Percentiles rank a stretch among this genome's conserved stretches.
These are phyloP conservation scores for Rhodophaea formosa DNA, from an alignment of 2,888 invertebrate species.

Conservation along the genomic window DNA sequence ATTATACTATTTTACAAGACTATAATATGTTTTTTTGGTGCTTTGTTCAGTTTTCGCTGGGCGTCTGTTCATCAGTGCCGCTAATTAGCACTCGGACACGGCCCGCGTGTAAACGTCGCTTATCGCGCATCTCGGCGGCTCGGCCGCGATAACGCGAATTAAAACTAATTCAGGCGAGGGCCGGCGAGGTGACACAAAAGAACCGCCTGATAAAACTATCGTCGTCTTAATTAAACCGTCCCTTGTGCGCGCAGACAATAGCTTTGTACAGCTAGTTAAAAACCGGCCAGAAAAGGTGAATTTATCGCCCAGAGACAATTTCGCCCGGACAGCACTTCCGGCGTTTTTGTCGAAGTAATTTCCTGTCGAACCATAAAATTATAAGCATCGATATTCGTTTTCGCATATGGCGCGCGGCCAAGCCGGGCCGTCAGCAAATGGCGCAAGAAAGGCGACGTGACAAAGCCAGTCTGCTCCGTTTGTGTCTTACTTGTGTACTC, in stretches of 20 bases:
- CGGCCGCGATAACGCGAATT: slow-evolving; percentile 37
- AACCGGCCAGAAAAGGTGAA: slow-evolving; percentile 37
- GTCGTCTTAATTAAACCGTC: slow-evolving; percentile 53
- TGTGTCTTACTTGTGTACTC: too few species aligned
- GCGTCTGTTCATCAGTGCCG: slow-evolving; percentile 35
- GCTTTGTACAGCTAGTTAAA: slow-evolving; percentile 31
- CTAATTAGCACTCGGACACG: slow-evolving; percentile 30
- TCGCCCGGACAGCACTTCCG: slow-evolving; percentile 4
- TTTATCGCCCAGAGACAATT: slow-evolving; percentile 30
- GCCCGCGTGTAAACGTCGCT: slow-evolving; percentile 29
- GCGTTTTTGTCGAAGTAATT: slow-evolving; percentile 4
- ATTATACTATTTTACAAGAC: too few species aligned
- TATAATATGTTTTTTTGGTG: too few species aligned
- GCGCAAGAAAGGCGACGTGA: not conserved
- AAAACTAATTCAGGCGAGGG: slow-evolving; percentile 34
- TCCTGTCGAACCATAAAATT: slow-evolving; percentile 6
- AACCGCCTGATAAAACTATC: slow-evolving; percentile 46
- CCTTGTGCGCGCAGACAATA: slow-evolving; percentile 34
- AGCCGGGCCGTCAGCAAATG: not conserved
- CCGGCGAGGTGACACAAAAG: slow-evolving; percentile 33
- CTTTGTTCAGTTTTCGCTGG: too few species aligned
- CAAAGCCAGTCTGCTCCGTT: not conserved
- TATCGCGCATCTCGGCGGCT: slow-evolving; percentile 44
- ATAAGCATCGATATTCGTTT: slow-evolving; percentile 8
- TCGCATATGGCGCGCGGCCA: not conserved